A percentile compares a stretch with the other conserved stretches of the same genome.
Evolutionary conservation across 2,113 vertebrate species (phyloP).

Genomic region (Trochalopteron elliotii): DNA sequence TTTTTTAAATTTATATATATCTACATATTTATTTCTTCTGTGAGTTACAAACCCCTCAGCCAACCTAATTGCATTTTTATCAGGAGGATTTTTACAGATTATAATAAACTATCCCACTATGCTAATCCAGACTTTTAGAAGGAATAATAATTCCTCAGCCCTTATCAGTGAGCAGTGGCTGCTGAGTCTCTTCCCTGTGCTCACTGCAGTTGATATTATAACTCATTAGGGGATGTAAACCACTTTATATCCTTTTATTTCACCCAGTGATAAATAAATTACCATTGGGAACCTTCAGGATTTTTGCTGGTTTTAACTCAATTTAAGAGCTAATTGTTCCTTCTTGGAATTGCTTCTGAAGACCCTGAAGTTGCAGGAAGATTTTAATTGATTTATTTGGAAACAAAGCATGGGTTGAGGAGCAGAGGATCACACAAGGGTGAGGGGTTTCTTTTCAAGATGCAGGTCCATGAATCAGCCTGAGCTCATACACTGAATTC

Average conservation of each 20-base stretch:
- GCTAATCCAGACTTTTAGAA: background rate
- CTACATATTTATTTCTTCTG: background rate
- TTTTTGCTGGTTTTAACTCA: background rate
- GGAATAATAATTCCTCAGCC: slow-evolving; percentile 4
- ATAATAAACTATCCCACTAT: background rate
- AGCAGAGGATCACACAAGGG: background rate
- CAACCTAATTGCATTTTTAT: slow-evolving; percentile 18
- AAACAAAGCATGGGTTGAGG: background rate
- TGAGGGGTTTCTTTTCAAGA: background rate
- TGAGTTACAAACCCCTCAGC: background rate
- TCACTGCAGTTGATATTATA: background rate
- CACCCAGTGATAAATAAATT: background rate
- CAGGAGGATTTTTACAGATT: slow-evolving; percentile 15
- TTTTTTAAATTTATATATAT: background rate
- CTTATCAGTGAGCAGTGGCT: slow-evolving; percentile 1
- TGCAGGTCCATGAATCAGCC: background rate
- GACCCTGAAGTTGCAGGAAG: background rate
- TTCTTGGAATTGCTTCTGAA: background rate
- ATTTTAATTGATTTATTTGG: background rate
- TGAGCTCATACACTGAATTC: background rate
- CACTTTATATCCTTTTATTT: background rate
- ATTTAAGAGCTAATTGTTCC: background rate
- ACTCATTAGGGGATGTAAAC: background rate
- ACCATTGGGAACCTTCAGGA: background rate
- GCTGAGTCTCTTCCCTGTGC: background rate